Evolutionary conservation across 2,113 vertebrate genomes (phyloP).

Genomic region (Nerophis lumbriciformis): DNA sequence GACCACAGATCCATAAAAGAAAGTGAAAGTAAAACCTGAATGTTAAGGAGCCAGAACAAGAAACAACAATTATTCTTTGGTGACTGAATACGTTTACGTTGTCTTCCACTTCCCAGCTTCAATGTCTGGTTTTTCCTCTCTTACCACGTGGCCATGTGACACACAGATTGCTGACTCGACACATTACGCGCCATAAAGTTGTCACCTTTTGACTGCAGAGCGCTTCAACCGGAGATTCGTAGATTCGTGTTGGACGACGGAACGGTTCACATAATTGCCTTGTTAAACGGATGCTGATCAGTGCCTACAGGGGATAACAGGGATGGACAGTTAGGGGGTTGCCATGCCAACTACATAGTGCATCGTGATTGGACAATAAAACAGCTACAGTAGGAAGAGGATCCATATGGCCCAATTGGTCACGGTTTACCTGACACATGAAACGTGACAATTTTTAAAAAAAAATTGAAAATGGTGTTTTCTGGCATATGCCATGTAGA

Average conservation of each 20-base stretch:
- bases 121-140: not conserved
- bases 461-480: too few relatives aligned
- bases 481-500: too few relatives aligned
- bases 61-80: constrained; percentile 4
- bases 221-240: not conserved
- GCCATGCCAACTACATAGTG: not conserved
- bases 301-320: not conserved
- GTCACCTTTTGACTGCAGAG: not conserved
- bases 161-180: not conserved
- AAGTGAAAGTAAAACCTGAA: constrained; percentile 27
- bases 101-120: not conserved
- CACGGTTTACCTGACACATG: too few relatives aligned
- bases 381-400: not conserved
- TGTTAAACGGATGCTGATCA: not conserved
- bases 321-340: not conserved
- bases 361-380: not conserved
- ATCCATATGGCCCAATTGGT: too few relatives aligned
- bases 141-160: not conserved
- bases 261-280: too few relatives aligned
- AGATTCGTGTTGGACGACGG: too few relatives aligned
- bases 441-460: too few relatives aligned
- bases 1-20: constrained; percentile 43
- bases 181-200: not conserved
- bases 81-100: not conserved
- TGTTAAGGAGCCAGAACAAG: not conserved